phyloP scores from a whole-genome alignment of 2,797 vertebrate genomes.

The Rhabdomys pumilio region DNA sequence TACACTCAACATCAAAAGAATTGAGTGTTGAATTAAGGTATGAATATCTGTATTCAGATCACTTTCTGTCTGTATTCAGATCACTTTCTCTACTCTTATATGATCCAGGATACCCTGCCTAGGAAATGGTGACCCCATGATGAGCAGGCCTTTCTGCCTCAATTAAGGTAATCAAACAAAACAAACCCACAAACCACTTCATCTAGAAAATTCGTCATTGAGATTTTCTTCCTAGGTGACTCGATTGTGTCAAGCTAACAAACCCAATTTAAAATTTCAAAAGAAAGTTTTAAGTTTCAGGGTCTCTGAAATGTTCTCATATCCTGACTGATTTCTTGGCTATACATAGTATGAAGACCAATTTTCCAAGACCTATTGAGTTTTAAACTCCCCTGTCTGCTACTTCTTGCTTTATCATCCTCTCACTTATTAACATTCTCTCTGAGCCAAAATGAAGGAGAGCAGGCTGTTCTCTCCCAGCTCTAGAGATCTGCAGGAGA shows the following conservation, averaged over 20 bases:
- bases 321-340: conserved; percentile 5
- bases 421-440: conserved; percentile 51
- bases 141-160: neutral
- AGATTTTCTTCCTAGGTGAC: neutral
- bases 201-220: neutral
- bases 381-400: conserved; percentile 16
- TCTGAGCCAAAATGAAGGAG: neutral
- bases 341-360: neutral
- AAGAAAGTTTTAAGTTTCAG: conserved; percentile 57
- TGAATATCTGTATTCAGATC: neutral
- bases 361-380: conserved; percentile 45
- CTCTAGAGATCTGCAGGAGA: conserved; percentile 18
- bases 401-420: conserved; percentile 58
- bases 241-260: neutral
- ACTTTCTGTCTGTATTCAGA: neutral
- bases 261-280: neutral
- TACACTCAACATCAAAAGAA: neutral
- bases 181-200: neutral
- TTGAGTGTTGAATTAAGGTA: neutral
- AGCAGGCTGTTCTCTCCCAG: neutral
- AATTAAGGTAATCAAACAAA: neutral
- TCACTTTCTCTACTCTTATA: neutral
- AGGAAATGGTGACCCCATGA: neutral
- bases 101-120: neutral
- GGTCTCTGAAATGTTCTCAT: conserved; percentile 24